Conservation (phyloP, 2,888 invertebrate species). For the Acleris sparsana region DNA sequence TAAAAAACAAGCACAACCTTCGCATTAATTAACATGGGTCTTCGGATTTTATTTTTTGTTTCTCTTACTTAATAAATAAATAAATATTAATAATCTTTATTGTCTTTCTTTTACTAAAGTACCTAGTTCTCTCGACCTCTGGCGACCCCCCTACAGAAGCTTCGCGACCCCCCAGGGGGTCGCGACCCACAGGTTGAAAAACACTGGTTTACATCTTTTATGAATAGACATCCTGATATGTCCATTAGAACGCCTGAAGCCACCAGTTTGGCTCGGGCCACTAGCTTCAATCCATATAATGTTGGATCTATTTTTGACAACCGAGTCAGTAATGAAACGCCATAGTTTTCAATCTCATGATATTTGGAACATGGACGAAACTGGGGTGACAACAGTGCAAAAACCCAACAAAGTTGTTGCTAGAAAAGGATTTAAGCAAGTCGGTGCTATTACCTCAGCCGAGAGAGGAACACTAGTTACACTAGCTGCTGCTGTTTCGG, state of each 20-base stretch:
- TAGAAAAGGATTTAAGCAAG: constrained; percentile 10
- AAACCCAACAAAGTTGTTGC: constrained; percentile 14
- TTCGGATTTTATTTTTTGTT: too few species aligned
- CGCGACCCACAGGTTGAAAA: too few species aligned
- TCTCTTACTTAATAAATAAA: too few species aligned
- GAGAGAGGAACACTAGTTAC: constrained; percentile 9
- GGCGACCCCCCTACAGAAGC: too few species aligned
- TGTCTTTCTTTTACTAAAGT: too few species aligned
- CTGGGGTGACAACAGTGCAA: neutral
- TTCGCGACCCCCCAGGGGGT: too few species aligned
- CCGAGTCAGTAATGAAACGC: constrained; percentile 17
- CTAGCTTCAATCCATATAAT: constrained; percentile 40
- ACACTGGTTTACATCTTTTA: constrained; percentile 25
- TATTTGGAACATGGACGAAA: neutral
- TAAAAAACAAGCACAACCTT: too few species aligned
- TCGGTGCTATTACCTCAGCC: constrained; percentile 14
- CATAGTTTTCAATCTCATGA: constrained; percentile 25
- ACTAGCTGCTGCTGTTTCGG: neutral
- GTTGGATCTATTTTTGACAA: constrained; percentile 39
- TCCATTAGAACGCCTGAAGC: constrained; percentile 33
- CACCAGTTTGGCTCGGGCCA: constrained; percentile 28
- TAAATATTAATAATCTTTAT: too few species aligned
- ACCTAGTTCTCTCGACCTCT: too few species aligned
- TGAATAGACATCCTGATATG: constrained; percentile 18
- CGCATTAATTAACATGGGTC: too few species aligned